A percentile compares a stretch with the other conserved stretches of the same genome.
Evolutionary conservation across 2,888 invertebrate genomes (phyloP).

Genomic region (Nowickia ferox): DNA sequence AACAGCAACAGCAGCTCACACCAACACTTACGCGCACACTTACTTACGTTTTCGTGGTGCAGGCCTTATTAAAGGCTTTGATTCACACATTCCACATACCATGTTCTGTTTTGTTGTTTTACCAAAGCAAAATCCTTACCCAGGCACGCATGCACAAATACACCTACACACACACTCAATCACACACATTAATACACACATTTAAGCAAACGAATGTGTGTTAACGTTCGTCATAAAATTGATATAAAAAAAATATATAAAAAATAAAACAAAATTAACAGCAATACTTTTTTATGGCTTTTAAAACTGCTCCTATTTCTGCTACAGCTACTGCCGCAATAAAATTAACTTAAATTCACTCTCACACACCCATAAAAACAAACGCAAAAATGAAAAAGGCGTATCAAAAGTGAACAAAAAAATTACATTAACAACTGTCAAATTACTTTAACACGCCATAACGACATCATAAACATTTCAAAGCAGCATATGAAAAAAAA

Average conservation of each 20-base stretch:
- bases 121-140: no score
- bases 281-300: conserved; percentile 28
- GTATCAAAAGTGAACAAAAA: conserved; percentile 55
- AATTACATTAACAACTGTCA: conserved; percentile 74
- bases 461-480: conserved; percentile 77
- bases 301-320: conserved; percentile 13
- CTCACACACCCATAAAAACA: conserved; percentile 12
- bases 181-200: background rate
- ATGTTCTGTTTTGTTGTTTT: no score
- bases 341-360: conserved; percentile 30
- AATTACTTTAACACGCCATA: conserved; percentile 76
- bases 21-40: no score
- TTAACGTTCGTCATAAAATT: conserved; percentile 55
- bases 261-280: background rate
- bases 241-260: background rate
- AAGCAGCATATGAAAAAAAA: conserved; percentile 5
- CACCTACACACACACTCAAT: background rate
- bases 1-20: no score
- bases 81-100: no score
- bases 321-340: conserved; percentile 13
- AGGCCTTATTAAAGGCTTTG: no score
- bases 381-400: conserved; percentile 47
- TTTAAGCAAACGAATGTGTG: conserved; percentile 16
- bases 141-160: no score
- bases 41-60: no score